A percentile compares a stretch with the other conserved stretches of the same genome.
phyloP scores from a whole-genome alignment of 2,113 vertebrate genomes.

The Phylloscopus trochilus region DNA sequence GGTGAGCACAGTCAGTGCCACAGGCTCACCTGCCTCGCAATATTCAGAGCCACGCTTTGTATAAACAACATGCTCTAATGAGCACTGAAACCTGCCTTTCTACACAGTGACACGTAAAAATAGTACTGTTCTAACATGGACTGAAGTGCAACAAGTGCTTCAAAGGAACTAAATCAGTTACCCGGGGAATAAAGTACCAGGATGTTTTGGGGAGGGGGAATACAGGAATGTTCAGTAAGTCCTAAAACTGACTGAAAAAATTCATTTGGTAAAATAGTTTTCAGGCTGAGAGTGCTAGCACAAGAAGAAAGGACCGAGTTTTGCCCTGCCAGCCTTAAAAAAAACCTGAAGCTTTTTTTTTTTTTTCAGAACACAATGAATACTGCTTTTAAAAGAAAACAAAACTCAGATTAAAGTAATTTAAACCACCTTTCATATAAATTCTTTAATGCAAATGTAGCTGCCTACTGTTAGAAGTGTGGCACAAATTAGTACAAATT shows the following conservation, averaged over 20 bases:
- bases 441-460: slow-evolving; percentile 17
- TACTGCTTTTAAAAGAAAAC: slow-evolving; percentile 30
- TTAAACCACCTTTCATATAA: slow-evolving; percentile 14
- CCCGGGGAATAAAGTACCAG: slow-evolving; percentile 15
- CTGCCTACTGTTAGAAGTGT: background rate
- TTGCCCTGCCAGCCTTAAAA: background rate
- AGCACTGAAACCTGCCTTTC: slow-evolving; percentile 34
- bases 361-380: background rate
- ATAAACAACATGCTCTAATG: background rate
- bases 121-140: slow-evolving; percentile 3
- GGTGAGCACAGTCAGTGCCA: background rate
- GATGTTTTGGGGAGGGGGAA: background rate
- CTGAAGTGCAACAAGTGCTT: slow-evolving; percentile 61
- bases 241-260: slow-evolving; percentile 9
- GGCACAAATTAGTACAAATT: background rate
- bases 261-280: slow-evolving; percentile 10
- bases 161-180: slow-evolving; percentile 4
- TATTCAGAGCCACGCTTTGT: background rate
- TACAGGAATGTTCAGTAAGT: slow-evolving; percentile 36
- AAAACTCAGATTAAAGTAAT: background rate
- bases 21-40: background rate
- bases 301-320: background rate
- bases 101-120: slow-evolving; percentile 52
- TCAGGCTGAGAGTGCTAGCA: background rate
- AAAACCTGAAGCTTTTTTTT: background rate